A percentile compares a stretch with the other conserved stretches of the same genome.
Conservation (phyloP, 2,113 vertebrate species). For the Sisor rabdophorus region DNA sequence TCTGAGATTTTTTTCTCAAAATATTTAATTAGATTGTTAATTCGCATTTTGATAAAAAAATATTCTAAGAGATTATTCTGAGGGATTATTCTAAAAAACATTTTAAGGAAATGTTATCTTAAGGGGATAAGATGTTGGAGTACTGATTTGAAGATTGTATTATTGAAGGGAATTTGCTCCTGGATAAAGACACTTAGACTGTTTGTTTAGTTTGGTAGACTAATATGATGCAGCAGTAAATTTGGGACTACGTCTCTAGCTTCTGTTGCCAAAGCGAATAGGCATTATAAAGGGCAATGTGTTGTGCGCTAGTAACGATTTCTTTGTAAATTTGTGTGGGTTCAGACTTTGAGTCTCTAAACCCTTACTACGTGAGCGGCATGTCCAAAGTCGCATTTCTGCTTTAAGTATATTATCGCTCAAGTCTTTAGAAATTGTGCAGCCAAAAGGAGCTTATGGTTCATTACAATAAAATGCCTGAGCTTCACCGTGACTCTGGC, state of each 20-base stretch:
- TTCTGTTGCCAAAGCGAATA: not conserved
- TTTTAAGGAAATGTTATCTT: too few species aligned
- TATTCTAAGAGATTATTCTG: too few species aligned
- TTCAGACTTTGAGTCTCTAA: constrained; percentile 80
- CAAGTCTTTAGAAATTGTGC: constrained; percentile 93
- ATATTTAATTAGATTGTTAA: too few species aligned
- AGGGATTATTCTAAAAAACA: too few species aligned
- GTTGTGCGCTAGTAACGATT: constrained; percentile 68
- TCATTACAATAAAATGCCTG: constrained; percentile 98
- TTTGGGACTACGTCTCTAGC: too few species aligned
- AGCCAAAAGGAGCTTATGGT: constrained; percentile 99
- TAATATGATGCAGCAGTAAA: not conserved
- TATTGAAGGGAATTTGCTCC: too few species aligned
- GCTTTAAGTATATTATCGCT: constrained; percentile 97
- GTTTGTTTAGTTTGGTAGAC: not conserved
- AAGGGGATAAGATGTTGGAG: too few species aligned
- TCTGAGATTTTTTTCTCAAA: too few species aligned
- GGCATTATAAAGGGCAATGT: not conserved
- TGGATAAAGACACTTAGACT: not conserved
- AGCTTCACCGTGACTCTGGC: constrained; percentile 92
- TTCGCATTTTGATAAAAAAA: too few species aligned
- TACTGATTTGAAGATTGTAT: too few species aligned
- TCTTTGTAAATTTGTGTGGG: constrained; percentile 75
- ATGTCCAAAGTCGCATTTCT: constrained; percentile 75
- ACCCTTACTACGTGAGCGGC: constrained; percentile 84